Evolutionary conservation across 2,888 invertebrate genomes (phyloP).

Genomic region (Ormia ochracea): DNA sequence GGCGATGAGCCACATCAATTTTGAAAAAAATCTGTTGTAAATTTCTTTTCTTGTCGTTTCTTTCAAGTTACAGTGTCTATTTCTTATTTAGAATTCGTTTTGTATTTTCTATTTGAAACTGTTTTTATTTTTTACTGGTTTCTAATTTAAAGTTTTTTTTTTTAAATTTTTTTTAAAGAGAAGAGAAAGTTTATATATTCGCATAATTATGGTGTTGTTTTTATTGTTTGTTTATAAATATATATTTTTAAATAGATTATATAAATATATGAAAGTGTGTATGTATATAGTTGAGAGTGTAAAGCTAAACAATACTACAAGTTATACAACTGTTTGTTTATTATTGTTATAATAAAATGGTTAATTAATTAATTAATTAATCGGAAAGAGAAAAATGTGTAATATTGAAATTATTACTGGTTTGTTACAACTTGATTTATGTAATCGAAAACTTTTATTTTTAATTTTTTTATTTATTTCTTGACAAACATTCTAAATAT

Average conservation of each 20-base stretch:
- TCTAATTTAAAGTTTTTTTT: slow-evolving; percentile 3
- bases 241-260: slow-evolving; percentile 31
- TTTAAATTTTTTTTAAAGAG: slow-evolving; percentile 57
- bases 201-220: slow-evolving; percentile 14
- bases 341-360: slow-evolving; percentile 15
- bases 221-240: slow-evolving; percentile 37
- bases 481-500: slow-evolving; percentile 25
- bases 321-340: slow-evolving; percentile 16
- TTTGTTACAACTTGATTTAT: neutral
- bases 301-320: slow-evolving; percentile 54
- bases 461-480: neutral
- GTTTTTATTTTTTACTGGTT: neutral
- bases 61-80: no score
- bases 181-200: slow-evolving; percentile 59
- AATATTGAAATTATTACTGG: slow-evolving; percentile 27
- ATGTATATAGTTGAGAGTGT: slow-evolving; percentile 27
- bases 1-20: no score
- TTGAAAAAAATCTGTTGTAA: no score
- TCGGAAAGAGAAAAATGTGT: neutral
- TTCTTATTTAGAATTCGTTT: slow-evolving; percentile 6
- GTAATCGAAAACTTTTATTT: slow-evolving; percentile 1
- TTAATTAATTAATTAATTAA: neutral
- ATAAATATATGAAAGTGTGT: slow-evolving; percentile 7
- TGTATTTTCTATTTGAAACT: slow-evolving; percentile 5
- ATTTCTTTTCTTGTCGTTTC: no score